Conservation (phyloP, 2,888 invertebrate species). For the Sussaba pulchella region DNA sequence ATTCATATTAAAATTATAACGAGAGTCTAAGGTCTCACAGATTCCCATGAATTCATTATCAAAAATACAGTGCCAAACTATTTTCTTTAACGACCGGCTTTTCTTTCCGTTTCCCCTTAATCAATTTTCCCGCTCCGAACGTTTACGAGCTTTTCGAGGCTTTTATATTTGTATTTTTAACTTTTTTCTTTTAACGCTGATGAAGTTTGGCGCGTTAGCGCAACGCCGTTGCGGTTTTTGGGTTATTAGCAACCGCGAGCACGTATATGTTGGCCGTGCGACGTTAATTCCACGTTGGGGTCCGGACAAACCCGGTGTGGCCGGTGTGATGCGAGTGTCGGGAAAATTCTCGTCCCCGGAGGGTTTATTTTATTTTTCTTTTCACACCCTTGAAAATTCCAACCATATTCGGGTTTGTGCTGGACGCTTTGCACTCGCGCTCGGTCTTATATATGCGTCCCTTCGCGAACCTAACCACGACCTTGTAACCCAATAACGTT, state of each 20-base stretch:
- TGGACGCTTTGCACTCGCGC: not conserved
- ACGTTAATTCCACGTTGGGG: slow-evolving; percentile 38
- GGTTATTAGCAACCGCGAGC: slow-evolving; percentile 28
- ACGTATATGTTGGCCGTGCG: not conserved
- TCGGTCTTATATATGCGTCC: not conserved
- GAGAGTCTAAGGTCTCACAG: no score
- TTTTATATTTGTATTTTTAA: not conserved
- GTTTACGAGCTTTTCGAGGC: not conserved
- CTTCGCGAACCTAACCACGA: no score
- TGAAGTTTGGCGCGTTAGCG: not conserved
- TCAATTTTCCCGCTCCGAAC: no score
- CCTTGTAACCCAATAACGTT: slow-evolving; percentile 52
- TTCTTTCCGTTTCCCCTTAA: no score
- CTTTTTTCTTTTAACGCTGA: no score
- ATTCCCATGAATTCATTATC: no score
- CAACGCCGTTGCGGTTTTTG: not conserved
- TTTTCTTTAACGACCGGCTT: no score
- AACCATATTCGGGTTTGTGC: slow-evolving; percentile 16
- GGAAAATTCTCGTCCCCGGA: slow-evolving; percentile 19
- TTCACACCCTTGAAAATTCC: slow-evolving; percentile 34
- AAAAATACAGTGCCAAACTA: no score
- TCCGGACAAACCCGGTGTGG: slow-evolving; percentile 15
- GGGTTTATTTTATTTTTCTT: no score
- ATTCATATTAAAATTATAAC: no score
- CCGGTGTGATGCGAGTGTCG: not conserved